Percentiles rank a stretch among this genome's conserved stretches.
Conservation (phyloP, 2,113 vertebrate species). For the Globicephala melas region DNA sequence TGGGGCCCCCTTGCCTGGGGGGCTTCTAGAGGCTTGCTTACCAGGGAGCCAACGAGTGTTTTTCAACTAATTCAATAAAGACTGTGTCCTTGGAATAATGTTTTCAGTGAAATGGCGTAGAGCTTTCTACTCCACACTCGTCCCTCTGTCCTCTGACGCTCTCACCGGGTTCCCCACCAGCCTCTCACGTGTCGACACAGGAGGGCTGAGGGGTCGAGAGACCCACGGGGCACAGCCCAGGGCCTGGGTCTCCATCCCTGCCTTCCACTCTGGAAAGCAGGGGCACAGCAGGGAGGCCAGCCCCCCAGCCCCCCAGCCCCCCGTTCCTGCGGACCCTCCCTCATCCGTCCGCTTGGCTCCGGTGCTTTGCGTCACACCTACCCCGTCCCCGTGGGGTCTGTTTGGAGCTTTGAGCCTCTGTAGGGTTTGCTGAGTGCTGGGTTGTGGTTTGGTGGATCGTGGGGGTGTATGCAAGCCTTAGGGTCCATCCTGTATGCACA, state of each 20-base stretch:
- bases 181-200: neutral
- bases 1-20: accelerated
- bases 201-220: neutral
- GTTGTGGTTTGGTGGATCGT: neutral
- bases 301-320: neutral
- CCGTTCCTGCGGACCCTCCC: accelerated
- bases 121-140: accelerated
- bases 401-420: accelerated
- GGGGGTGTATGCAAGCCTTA: constrained; percentile 17
- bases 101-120: accelerated
- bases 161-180: accelerated
- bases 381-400: accelerated
- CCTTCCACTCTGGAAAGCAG: neutral
- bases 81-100: neutral
- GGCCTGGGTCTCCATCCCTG: neutral
- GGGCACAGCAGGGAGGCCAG: neutral
- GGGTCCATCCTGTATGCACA: constrained; percentile 76
- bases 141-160: accelerated
- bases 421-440: accelerated
- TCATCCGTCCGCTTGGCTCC: accelerated
- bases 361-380: accelerated
- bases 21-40: neutral
- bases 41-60: neutral
- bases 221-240: neutral
- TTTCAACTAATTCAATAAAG: neutral